Percentiles rank a stretch among this genome's conserved stretches.
Evolutionary conservation across 2,113 vertebrate genomes (phyloP).

Genomic region (Scomber japonicus): DNA sequence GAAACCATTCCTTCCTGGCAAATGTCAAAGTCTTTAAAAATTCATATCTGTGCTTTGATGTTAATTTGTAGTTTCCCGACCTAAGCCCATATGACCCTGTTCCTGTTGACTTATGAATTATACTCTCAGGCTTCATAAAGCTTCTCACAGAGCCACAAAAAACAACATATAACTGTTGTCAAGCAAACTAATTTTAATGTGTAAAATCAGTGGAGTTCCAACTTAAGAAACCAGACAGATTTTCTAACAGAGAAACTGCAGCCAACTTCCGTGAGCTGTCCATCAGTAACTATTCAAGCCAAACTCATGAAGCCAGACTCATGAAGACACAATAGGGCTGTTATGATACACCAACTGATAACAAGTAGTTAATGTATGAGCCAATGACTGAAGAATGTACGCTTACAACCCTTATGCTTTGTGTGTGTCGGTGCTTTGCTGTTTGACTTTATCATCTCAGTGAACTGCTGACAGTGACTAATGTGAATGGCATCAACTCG

Average conservation of each 20-base stretch:
- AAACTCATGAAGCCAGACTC: background rate
- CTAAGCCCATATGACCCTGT: background rate
- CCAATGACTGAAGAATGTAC: background rate
- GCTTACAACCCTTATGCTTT: background rate
- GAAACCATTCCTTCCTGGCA: no score
- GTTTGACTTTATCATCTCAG: constrained; percentile 23
- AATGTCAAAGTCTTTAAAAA: background rate
- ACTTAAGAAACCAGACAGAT: background rate
- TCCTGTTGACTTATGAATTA: no score
- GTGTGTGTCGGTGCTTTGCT: constrained; percentile 13
- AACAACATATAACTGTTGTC: background rate
- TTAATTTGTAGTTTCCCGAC: background rate
- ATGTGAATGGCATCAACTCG: constrained; percentile 30
- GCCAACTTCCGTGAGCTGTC: background rate
- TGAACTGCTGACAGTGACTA: constrained; percentile 53
- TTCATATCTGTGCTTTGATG: background rate
- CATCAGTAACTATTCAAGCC: background rate
- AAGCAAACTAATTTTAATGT: no score
- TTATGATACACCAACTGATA: constrained; percentile 11
- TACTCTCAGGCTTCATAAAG: background rate
- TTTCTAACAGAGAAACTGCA: background rate
- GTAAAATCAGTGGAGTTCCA: background rate
- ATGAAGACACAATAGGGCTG: background rate
- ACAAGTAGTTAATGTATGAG: background rate
- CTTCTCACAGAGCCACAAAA: background rate